Percentiles rank a stretch among this genome's conserved stretches.
Conservation (phyloP, 2,888 invertebrate species). For the Cryptophagus acutangulus region DNA sequence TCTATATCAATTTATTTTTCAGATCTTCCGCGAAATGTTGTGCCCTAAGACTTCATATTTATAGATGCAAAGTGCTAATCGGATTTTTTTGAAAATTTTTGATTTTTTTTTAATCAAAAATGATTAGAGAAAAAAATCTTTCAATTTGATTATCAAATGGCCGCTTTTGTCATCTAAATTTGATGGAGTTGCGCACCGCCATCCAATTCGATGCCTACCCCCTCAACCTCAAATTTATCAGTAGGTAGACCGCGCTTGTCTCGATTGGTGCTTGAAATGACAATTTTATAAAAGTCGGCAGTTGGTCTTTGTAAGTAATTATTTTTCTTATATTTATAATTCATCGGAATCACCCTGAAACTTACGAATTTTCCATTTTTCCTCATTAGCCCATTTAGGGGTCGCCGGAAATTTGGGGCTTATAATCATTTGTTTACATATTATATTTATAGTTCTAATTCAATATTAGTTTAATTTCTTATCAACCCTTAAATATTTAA, state of each 20-base stretch:
- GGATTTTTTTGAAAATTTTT: no score
- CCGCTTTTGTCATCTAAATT: conserved; percentile 47
- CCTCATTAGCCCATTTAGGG: not conserved
- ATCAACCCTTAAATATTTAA: no score
- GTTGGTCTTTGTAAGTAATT: conserved; percentile 46
- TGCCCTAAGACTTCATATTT: no score
- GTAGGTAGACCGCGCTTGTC: conserved; percentile 50
- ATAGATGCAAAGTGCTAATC: no score
- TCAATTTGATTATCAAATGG: conserved; percentile 43
- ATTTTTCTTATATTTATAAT: not conserved
- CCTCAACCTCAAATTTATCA: conserved; percentile 48
- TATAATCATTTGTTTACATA: no score
- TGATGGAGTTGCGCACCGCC: conserved; percentile 47
- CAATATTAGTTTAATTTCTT: no score
- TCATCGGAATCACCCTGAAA: conserved; percentile 8
- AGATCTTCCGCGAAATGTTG: no score
- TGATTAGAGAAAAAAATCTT: conserved; percentile 3
- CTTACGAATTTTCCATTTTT: conserved; percentile 11
- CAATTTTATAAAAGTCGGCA: conserved; percentile 47
- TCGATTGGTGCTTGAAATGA: conserved; percentile 48
- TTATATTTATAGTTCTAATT: no score
- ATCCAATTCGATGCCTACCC: conserved; percentile 42
- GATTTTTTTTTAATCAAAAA: no score
- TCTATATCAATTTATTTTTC: no score
- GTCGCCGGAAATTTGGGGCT: not conserved